Evolutionary conservation across 2,113 vertebrate genomes (phyloP), one percentile per base, ranked within the genome.

Genomic region (Protobothrops flavoviridis): DNA sequence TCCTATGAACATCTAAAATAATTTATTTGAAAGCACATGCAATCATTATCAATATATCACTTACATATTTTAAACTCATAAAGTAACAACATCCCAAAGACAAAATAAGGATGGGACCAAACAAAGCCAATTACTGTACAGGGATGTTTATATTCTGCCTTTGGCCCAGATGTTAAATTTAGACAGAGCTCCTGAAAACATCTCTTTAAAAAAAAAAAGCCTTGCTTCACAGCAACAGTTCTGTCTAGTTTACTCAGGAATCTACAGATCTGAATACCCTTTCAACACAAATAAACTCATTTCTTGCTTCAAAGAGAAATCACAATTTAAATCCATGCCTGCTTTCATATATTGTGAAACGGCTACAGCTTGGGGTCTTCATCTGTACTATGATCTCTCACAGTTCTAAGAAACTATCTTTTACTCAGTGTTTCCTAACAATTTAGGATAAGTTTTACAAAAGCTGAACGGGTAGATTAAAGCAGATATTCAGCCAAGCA

Each of bases 111-210:
- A 90, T 0, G 0, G 48, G 12, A 55, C 0, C 0, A 12, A 21
- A 81, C 90, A 0, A 0, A 53, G 9, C 20, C 17, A 0, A 0
- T 0, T 4, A 92, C 2, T 24, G 48, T 11, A 13, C 43, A 45
- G 90, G 53, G 90, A 95, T 91, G 11, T 43, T 48, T 74, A 59
- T 85, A 69, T 74, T 90, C 45, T 1, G 3, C n/a, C 20, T 29
- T n/a, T 24, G 29, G 0, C 56, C 53, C 91, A 90, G 26, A 3
- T 0, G 90, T 3, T 0, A 0, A 5, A 90, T 56, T 21, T 43
- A 57, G 53, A 55, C 23, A 1, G 87, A 93, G 0, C 64, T 33
- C 48, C 12, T 17, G 53, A 21, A 90, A 48, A 48, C 48, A 90
- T 85, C 50, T 57, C 87, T 57, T 89, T 10, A 39, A 59, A 64